Percentiles rank a stretch among this genome's conserved stretches.
Conservation (phyloP, 2,888 invertebrate species). For the Spilarctia lutea region DNA sequence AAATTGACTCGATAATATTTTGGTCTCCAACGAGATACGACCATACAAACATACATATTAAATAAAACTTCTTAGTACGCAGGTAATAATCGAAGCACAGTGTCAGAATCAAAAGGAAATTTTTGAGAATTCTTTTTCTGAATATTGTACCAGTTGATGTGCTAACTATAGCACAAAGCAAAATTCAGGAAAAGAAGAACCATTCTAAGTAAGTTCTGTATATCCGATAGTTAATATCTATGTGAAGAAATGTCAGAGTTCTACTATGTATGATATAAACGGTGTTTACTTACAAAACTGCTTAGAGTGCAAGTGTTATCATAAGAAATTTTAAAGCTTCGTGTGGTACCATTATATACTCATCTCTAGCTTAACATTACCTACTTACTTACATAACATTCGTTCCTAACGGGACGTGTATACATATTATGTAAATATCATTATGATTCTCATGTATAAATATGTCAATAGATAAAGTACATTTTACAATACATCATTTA, state of each 20-base stretch:
- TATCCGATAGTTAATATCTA: constrained; percentile 26
- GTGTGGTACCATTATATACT: constrained; percentile 84
- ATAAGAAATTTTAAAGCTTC: constrained; percentile 87
- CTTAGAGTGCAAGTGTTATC: constrained; percentile 85
- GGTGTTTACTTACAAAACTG: constrained; percentile 78
- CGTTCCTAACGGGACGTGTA: constrained; percentile 87
- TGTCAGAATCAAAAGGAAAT: constrained; percentile 21
- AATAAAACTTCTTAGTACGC: constrained; percentile 44
- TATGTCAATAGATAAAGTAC: constrained; percentile 84
- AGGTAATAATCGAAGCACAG: constrained; percentile 48
- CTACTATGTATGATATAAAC: constrained; percentile 63
- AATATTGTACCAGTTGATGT: constrained; percentile 24
- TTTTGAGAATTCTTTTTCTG: constrained; percentile 19
- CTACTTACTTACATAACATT: constrained; percentile 85
- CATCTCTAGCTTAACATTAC: constrained; percentile 81
- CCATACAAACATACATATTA: constrained; percentile 55
- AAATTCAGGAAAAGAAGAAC: constrained; percentile 34
- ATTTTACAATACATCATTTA: constrained; percentile 84
- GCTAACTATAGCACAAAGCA: constrained; percentile 34
- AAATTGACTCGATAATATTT: constrained; percentile 82
- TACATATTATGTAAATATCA: constrained; percentile 86
- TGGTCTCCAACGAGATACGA: constrained; percentile 76
- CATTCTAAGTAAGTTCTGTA: constrained; percentile 7
- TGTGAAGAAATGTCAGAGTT: constrained; percentile 49
- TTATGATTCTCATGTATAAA: constrained; percentile 84